A percentile compares a stretch with the other conserved stretches of the same genome.
These are phyloP conservation scores for Zosterops lateralis DNA, from an alignment of 2,113 vertebrate species.

Conservation along the genomic window DNA sequence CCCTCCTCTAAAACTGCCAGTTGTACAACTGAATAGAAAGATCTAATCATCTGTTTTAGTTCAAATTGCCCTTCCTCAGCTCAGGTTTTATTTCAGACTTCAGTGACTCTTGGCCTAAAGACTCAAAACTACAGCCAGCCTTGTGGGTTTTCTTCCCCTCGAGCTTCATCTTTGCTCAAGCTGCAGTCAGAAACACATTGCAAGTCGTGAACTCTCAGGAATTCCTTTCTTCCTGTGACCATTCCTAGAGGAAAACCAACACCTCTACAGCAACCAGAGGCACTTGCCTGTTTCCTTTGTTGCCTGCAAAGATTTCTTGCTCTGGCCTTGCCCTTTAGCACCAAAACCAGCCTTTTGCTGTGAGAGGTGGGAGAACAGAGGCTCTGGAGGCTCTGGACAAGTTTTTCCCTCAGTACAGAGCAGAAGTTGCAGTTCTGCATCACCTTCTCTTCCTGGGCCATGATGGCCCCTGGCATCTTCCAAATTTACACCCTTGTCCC, in stretches of 20 bases:
- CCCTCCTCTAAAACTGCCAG: neutral
- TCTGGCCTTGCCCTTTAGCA: too few relatives aligned
- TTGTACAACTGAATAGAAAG: neutral
- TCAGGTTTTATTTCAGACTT: neutral
- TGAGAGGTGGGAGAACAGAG: neutral
- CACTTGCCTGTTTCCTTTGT: neutral
- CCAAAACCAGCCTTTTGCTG: neutral
- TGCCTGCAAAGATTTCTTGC: neutral
- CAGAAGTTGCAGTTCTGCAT: neutral
- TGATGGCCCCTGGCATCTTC: neutral
- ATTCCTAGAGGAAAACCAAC: too few relatives aligned
- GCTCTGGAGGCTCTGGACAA: neutral
- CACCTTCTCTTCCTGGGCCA: neutral
- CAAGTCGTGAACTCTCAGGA: neutral
- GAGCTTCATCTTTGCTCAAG: neutral
- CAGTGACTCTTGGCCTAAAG: neutral
- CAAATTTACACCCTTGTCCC: neutral
- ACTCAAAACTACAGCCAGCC: neutral
- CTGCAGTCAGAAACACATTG: neutral
- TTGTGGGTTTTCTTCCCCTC: neutral
- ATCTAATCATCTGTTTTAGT: neutral
- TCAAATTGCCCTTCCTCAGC: neutral
- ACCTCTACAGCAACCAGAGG: neutral
- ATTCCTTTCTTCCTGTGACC: too few relatives aligned
- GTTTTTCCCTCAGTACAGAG: neutral